phyloP scores from a whole-genome alignment of 2,797 vertebrate genomes.

The Danio tinwini region DNA sequence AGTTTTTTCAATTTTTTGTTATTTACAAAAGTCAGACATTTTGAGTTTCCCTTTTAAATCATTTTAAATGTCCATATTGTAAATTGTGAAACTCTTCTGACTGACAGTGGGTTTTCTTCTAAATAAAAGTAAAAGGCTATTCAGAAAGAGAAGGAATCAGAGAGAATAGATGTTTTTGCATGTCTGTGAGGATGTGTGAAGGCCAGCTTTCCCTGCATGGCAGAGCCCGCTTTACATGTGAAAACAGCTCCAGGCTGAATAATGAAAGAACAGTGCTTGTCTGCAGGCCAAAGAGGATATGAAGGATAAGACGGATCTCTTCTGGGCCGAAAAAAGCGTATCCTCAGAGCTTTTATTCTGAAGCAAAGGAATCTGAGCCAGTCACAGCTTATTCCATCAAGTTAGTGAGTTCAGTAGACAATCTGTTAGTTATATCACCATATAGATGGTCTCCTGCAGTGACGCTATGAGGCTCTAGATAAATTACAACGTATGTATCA shows the following conservation, averaged over 20 bases:
- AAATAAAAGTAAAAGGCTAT: neutral
- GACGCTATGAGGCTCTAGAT: neutral
- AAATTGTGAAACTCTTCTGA: neutral
- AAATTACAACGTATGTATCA: neutral
- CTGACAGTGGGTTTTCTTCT: neutral
- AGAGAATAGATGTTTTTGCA: neutral
- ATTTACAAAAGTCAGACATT: neutral
- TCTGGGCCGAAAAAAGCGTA: slow-evolving; percentile 31
- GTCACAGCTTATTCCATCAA: slow-evolving; percentile 20
- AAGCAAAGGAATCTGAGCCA: slow-evolving; percentile 21
- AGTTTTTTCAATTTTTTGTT: too few relatives aligned
- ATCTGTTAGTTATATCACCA: neutral
- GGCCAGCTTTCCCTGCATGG: slow-evolving; percentile 8
- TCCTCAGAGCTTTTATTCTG: slow-evolving; percentile 17
- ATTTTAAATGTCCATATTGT: neutral
- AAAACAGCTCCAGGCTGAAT: slow-evolving; percentile 46
- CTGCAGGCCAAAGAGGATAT: slow-evolving; percentile 47
- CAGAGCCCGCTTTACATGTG: slow-evolving; percentile 57
- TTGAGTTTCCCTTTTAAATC: neutral
- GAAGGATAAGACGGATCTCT: slow-evolving; percentile 50
- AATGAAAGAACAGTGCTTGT: slow-evolving; percentile 42
- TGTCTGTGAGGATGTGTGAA: neutral
- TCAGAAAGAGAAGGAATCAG: neutral
- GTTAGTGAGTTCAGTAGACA: slow-evolving; percentile 10
- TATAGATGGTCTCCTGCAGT: neutral